Conservation (phyloP, 1,140 invertebrate genomes). For the Macrobrachium rosenbergii region DNA sequence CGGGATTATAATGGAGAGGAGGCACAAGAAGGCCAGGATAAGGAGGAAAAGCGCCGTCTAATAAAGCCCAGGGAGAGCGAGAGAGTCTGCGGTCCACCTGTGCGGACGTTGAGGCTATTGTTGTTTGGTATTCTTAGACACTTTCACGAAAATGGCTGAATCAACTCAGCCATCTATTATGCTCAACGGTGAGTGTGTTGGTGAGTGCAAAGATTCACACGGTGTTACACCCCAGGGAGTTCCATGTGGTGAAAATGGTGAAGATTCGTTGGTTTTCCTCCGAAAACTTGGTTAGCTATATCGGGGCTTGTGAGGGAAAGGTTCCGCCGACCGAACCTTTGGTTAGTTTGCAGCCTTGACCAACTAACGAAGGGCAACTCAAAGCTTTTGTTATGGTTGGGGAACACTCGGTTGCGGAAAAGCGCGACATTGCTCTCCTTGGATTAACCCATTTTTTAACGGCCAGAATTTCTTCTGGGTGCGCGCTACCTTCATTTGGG, state of each 20-base stretch:
- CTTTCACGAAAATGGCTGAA: slow-evolving; percentile 56
- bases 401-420: too few species aligned
- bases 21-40: slow-evolving; percentile 5
- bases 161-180: slow-evolving; percentile 51
- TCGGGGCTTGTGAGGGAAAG: too few species aligned
- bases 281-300: too few species aligned
- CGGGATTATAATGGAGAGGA: slow-evolving; percentile 26
- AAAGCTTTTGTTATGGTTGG: background rate
- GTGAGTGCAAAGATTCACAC: background rate
- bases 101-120: slow-evolving; percentile 33
- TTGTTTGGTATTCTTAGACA: slow-evolving; percentile 60
- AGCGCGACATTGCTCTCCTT: too few species aligned
- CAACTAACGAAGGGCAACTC: background rate
- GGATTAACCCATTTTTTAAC: too few species aligned
- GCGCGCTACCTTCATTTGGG: too few species aligned
- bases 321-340: too few species aligned
- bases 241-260: background rate
- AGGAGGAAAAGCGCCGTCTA: slow-evolving; percentile 1
- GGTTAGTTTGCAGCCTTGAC: slow-evolving; percentile 5
- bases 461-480: too few species aligned
- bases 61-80: background rate
- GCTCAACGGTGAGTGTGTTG: slow-evolving; percentile 34
- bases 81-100: slow-evolving; percentile 37
- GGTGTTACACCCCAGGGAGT: background rate
- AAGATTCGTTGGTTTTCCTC: background rate